Percentiles rank a stretch among this genome's conserved stretches.
Evolutionary conservation across 2,113 vertebrate genomes (phyloP).

Genomic region (Ramphastos sulfuratus): DNA sequence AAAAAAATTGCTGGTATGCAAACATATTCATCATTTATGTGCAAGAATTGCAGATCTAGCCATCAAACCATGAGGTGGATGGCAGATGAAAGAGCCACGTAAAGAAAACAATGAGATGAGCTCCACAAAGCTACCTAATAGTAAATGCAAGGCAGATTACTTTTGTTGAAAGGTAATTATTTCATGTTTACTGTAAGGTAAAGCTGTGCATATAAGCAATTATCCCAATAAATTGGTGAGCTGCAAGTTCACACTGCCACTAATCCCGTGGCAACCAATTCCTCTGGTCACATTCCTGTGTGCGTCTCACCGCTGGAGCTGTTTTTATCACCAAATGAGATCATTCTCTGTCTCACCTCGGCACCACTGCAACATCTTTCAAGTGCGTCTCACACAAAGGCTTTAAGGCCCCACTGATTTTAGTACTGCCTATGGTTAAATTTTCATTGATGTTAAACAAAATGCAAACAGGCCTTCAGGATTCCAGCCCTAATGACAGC

Average conservation of each 20-base stretch:
- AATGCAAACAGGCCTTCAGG: constrained; percentile 5
- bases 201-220: constrained; percentile 2
- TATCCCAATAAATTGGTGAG: background rate
- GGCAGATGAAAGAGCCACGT: background rate
- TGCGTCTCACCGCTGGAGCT: background rate
- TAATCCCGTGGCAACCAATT: background rate
- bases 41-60: background rate
- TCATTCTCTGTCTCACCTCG: constrained; percentile 25
- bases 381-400: constrained; percentile 1
- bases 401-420: constrained; percentile 38
- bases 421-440: background rate
- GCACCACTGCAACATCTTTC: background rate
- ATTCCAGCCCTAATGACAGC: background rate
- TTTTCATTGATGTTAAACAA: constrained; percentile 17
- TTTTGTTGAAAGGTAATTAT: background rate
- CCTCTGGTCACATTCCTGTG: background rate
- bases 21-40: background rate
- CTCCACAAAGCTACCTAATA: background rate
- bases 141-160: background rate
- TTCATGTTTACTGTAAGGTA: background rate
- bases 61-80: background rate
- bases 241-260: background rate
- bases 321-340: background rate
- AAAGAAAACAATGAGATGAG: background rate
- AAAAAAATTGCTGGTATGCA: background rate